These are phyloP conservation scores for Helicoverpa armigera DNA, from an alignment of 1,140 invertebrate species.

Conservation along the genomic window DNA sequence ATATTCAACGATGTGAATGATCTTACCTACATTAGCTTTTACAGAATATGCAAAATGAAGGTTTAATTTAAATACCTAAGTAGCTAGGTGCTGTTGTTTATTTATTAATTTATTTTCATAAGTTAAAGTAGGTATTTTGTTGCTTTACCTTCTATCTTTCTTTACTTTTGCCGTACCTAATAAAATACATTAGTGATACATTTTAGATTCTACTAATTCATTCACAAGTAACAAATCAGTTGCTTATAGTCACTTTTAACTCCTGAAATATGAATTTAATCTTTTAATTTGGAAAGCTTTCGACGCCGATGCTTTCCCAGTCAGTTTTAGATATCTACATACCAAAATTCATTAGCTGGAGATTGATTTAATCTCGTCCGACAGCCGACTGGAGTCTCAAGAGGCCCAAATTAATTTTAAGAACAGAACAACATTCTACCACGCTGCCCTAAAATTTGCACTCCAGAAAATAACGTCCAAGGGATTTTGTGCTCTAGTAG, in stretches of 20 bases:
- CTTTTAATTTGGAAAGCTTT: constrained; percentile 42
- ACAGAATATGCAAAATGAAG: not conserved
- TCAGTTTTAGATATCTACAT: constrained; percentile 27
- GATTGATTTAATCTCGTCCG: constrained; percentile 75
- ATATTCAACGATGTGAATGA: constrained; percentile 5
- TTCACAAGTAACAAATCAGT: not conserved
- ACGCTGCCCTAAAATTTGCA: constrained; percentile 29
- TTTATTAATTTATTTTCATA: not conserved
- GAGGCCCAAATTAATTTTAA: constrained; percentile 82
- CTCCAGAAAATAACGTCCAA: not conserved
- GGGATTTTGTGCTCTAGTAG: constrained; percentile 55
- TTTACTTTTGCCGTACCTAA: too few species aligned
- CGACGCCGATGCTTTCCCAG: constrained; percentile 18
- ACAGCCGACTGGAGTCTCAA: constrained; percentile 68
- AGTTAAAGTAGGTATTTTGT: not conserved
- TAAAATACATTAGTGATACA: not conserved
- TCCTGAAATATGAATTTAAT: constrained; percentile 32
- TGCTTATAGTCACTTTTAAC: not conserved
- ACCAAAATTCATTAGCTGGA: constrained; percentile 68
- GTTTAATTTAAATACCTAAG: not conserved
- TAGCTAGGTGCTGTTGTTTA: not conserved
- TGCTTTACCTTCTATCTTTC: too few species aligned
- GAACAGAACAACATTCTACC: constrained; percentile 74
- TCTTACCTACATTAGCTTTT: not conserved
- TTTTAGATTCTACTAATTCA: not conserved